Conservation (phyloP, 2,113 vertebrate genomes). For the Calyptomena viridis region DNA sequence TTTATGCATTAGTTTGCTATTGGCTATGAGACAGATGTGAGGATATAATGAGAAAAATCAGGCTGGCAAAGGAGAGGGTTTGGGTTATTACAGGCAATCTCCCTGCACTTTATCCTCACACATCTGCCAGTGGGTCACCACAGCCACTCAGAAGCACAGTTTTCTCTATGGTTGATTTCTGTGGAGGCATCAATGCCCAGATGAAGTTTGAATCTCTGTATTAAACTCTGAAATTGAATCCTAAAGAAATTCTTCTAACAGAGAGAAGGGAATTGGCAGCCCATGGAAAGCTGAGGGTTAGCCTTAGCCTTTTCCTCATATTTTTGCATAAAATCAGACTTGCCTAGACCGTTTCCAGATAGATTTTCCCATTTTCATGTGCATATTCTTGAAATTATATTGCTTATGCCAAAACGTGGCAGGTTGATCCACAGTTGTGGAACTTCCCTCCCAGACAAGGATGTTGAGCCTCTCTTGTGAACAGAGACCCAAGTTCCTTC, state of each 20-base stretch:
- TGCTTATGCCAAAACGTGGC: background rate
- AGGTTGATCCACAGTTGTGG: background rate
- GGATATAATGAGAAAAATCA: background rate
- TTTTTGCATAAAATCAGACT: background rate
- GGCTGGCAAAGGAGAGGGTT: background rate
- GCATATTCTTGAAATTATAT: background rate
- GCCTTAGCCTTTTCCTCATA: background rate
- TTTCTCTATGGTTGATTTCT: background rate
- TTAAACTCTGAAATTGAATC: background rate
- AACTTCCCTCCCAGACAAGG: background rate
- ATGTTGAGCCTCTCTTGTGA: background rate
- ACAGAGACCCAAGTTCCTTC: background rate
- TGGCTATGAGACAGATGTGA: background rate
- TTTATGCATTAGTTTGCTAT: background rate
- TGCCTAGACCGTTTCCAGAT: background rate
- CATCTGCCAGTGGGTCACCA: background rate
- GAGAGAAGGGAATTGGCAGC: background rate
- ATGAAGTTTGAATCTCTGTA: background rate
- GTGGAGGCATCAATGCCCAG: background rate
- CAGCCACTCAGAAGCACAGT: accelerated
- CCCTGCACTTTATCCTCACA: accelerated
- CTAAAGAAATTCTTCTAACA: background rate
- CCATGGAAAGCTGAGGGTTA: background rate
- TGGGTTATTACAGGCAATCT: background rate
- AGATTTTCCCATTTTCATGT: background rate